Percentiles rank a stretch among this genome's conserved stretches.
Evolutionary conservation across 1,140 invertebrate genomes (phyloP).

Genomic region (Conus ventricosus): DNA sequence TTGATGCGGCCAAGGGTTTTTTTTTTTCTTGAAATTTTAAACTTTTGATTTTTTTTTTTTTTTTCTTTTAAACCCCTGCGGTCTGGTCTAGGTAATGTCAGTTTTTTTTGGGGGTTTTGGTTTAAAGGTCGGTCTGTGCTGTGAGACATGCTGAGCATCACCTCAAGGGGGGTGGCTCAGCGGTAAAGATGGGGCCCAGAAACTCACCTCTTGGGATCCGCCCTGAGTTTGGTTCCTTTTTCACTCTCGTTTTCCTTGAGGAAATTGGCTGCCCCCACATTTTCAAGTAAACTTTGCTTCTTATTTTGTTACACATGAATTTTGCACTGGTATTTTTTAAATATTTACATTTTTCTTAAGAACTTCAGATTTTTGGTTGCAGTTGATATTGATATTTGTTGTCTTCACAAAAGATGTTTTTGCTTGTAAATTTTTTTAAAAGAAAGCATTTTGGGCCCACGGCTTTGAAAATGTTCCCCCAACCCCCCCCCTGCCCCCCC

Average conservation of each 20-base stretch:
- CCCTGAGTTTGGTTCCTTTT: conserved; percentile 81
- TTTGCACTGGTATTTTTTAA: background rate
- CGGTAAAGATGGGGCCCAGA: conserved; percentile 61
- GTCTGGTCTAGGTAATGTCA: background rate
- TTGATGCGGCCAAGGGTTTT: too few species aligned
- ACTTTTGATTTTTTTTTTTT: too few species aligned
- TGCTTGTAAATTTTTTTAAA: too few species aligned
- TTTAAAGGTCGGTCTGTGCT: background rate
- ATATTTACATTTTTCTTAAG: too few species aligned
- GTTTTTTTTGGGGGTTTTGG: background rate
- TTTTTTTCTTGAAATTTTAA: too few species aligned
- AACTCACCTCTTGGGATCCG: conserved; percentile 77
- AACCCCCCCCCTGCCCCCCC: too few species aligned
- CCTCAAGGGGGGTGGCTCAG: background rate
- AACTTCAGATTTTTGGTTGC: background rate
- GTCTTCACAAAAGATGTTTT: too few species aligned
- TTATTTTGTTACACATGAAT: background rate
- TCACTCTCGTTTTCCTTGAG: conserved; percentile 88
- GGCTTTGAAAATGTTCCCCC: too few species aligned
- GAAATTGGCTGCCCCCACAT: conserved; percentile 61
- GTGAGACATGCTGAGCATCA: conserved; percentile 44
- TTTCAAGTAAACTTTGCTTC: background rate
- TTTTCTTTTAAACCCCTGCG: background rate
- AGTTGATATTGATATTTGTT: background rate
- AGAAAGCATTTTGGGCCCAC: too few species aligned